phyloP scores from a whole-genome alignment of 2,797 vertebrate species.

The Brachyrhaphis roseni region DNA sequence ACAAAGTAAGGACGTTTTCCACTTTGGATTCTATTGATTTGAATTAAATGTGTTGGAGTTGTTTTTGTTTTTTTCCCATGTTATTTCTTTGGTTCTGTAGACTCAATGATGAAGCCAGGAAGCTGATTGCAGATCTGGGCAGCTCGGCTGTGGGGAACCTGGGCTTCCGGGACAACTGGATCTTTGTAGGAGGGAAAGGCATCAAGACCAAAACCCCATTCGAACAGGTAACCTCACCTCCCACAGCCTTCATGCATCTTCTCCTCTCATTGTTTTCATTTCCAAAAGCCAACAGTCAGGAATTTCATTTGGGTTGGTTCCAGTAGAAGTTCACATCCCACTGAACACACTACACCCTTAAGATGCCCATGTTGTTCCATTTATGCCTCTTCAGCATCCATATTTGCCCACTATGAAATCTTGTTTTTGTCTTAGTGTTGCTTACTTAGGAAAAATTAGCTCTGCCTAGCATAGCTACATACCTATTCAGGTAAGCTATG shows the following conservation, averaged over 20 bases:
- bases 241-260: background rate
- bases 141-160: slow-evolving; percentile 85
- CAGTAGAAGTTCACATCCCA: background rate
- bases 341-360: background rate
- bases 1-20: slow-evolving; percentile 85
- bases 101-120: slow-evolving; percentile 90
- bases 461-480: background rate
- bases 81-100: slow-evolving; percentile 66
- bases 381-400: background rate
- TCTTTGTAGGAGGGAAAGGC: slow-evolving; percentile 97
- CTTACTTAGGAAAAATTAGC: background rate
- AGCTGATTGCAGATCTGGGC: slow-evolving; percentile 89
- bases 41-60: background rate
- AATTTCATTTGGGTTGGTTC: background rate
- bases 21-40: background rate
- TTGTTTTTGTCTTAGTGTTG: background rate
- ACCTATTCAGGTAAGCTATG: background rate
- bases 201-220: slow-evolving; percentile 98
- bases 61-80: too few relatives aligned
- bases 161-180: slow-evolving; percentile 96
- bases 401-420: background rate
- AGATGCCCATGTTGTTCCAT: background rate
- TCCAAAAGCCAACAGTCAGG: background rate
- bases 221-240: slow-evolving; percentile 87
- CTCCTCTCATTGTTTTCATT: background rate